A percentile compares a stretch with the other conserved stretches of the same genome.
Conservation (phyloP, 2,113 vertebrate species). For the Brachyhypopomus gauderio region DNA sequence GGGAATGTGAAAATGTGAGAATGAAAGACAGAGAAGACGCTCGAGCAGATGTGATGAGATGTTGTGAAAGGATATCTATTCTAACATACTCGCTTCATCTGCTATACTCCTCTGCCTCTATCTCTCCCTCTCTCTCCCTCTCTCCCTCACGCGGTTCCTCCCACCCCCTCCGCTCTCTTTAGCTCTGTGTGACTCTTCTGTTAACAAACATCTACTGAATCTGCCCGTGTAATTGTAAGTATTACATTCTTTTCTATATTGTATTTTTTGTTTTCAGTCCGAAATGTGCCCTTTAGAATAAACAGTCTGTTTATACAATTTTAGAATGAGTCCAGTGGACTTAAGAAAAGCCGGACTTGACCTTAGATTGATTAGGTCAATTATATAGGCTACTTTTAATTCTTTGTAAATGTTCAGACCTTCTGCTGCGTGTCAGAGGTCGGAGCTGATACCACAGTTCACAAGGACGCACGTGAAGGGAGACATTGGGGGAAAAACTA, state of each 20-base stretch:
- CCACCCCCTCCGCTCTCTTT: conserved; percentile 82
- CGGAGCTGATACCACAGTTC: conserved; percentile 1
- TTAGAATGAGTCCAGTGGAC: background rate
- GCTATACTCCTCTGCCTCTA: conserved; percentile 47
- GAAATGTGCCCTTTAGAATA: conserved; percentile 37
- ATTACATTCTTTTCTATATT: conserved; percentile 83
- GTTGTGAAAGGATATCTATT: conserved; percentile 87
- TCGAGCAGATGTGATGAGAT: conserved; percentile 88
- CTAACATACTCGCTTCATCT: conserved; percentile 78
- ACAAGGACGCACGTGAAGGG: background rate
- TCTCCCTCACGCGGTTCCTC: conserved; percentile 35
- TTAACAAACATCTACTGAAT: conserved; percentile 92
- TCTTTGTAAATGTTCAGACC: background rate
- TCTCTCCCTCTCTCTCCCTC: conserved; percentile 49
- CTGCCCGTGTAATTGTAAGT: conserved; percentile 95
- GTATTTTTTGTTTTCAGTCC: conserved; percentile 75
- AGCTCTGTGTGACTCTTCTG: conserved; percentile 90
- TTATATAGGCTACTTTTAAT: background rate
- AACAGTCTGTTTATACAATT: background rate
- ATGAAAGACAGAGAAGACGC: conserved; percentile 87
- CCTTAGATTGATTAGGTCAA: background rate
- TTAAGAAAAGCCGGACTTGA: background rate
- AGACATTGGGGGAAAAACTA: background rate
- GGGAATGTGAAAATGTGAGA: conserved; percentile 86
- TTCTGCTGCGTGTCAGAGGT: background rate